Evolutionary conservation across 2,888 invertebrate species (phyloP).

Genomic region (Pardosa pseudoannulata): DNA sequence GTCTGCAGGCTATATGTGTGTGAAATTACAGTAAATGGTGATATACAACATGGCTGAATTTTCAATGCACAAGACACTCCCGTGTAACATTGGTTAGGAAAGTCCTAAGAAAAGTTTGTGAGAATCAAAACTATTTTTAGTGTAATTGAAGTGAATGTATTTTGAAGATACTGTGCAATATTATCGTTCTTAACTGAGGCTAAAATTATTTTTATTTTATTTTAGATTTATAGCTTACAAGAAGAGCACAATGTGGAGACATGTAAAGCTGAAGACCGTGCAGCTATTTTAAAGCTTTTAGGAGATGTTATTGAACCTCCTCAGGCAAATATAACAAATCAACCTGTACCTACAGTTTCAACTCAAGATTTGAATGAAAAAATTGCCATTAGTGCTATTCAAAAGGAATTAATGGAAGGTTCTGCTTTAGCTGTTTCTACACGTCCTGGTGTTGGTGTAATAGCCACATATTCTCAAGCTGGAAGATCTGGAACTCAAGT

Average conservation of each 20-base stretch:
- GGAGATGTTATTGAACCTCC: slow-evolving; percentile 61
- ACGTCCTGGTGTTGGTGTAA: slow-evolving; percentile 23
- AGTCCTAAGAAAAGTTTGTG: too few species aligned
- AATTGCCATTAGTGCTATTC: slow-evolving; percentile 91
- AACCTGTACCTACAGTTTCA: not conserved
- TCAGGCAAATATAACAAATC: slow-evolving; percentile 11
- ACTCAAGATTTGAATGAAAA: slow-evolving; percentile 81
- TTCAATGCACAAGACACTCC: too few species aligned
- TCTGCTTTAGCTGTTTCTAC: slow-evolving; percentile 60
- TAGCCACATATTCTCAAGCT: slow-evolving; percentile 57
- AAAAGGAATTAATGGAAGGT: slow-evolving; percentile 88
- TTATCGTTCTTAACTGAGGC: too few species aligned
- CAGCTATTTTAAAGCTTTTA: slow-evolving; percentile 69
- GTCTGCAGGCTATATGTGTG: too few species aligned
- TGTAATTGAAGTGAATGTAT: too few species aligned
- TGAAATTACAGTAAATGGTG: too few species aligned
- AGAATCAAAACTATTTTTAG: too few species aligned
- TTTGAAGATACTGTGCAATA: too few species aligned
- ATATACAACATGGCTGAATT: too few species aligned
- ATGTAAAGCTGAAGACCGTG: slow-evolving; percentile 42
- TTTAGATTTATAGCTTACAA: slow-evolving; percentile 73
- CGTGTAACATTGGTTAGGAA: too few species aligned
- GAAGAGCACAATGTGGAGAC: slow-evolving; percentile 71
- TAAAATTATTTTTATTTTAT: slow-evolving; percentile 11
- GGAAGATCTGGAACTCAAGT: slow-evolving; percentile 46